These are phyloP conservation scores for Hesperophylax magnus DNA, from an alignment of 1,140 invertebrate species.

Conservation along the genomic window DNA sequence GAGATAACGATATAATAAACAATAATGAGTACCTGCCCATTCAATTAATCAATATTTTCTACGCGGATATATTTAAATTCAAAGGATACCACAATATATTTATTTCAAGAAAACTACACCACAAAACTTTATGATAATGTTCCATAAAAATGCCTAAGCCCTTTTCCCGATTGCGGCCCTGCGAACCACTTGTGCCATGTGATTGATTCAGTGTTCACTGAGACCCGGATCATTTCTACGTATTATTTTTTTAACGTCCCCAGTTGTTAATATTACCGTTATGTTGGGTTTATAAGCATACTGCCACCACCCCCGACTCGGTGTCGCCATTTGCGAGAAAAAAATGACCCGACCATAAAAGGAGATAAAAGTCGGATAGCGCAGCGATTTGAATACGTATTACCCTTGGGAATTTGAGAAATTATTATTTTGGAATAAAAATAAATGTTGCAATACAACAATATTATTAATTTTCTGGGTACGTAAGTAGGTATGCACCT, in stretches of 20 bases:
- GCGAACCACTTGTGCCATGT: conserved; percentile 3
- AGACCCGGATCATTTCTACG: conserved; percentile 1
- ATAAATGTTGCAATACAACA: too few relatives aligned
- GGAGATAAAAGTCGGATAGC: conserved; percentile 20
- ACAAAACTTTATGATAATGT: too few relatives aligned
- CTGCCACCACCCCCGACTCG: conserved; percentile 15
- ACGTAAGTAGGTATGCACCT: too few relatives aligned
- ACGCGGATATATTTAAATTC: too few relatives aligned
- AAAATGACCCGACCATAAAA: conserved; percentile 30
- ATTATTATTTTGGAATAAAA: too few relatives aligned
- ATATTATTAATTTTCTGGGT: too few relatives aligned
- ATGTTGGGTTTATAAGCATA: conserved; percentile 23
- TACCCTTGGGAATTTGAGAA: not conserved
- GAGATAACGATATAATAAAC: too few relatives aligned
- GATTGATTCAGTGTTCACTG: conserved; percentile 15
- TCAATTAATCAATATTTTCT: too few relatives aligned
- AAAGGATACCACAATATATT: too few relatives aligned
- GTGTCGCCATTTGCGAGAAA: not conserved
- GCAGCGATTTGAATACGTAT: conserved; percentile 10
- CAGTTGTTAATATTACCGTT: conserved; percentile 9
- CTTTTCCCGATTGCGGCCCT: not conserved
- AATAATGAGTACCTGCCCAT: too few relatives aligned
- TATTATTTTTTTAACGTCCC: not conserved
- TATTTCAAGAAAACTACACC: too few relatives aligned
- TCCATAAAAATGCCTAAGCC: too few relatives aligned